Evolutionary conservation across 2,888 invertebrate species (phyloP), one percentile per base, ranked within the genome.

Genomic region (Invenusta paracnida): DNA sequence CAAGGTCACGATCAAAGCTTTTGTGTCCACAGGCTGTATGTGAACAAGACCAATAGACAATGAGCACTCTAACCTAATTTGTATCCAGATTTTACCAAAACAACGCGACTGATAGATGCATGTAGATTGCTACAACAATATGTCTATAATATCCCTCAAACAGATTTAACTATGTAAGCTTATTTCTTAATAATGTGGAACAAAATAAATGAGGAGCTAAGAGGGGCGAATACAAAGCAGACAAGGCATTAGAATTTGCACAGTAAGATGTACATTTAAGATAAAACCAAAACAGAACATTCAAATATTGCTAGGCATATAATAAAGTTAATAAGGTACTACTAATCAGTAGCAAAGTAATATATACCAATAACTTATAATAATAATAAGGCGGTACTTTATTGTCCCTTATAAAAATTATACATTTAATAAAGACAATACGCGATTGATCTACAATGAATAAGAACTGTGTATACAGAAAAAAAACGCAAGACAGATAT

Each of bases 271-370:
- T 23, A 23, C 25, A 25, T 2, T n/a, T 23, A 5, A 23, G 73
- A 23, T 23, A 13, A 73, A 73, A 73, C 27, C 73, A 73, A 73
- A 73, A 73, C 73, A 23, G 17, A 23, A 73, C 73, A 73, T 73
- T 73, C 73, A 73, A 73, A 73, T 23, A 73, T 73, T 73, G 73
- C 73, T 73, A 73, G 73, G 73, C 73, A 73, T 73, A 73, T 23
- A 73, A 23, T 23, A 23, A 73, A 73, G 5, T 23, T 5, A 73
- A 73, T 73, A 73, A 73, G 11, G 2, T 73, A 73, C 27, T 73
- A 25, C 73, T 73, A 73, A 23, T 73, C n/a, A 73, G 23, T 73
- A 73, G 25, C 27, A 23, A 13, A 13, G 27, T 23, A 73, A 73
- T 73, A 5, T 5, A 73, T 73, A n/a, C 11, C 73, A 73, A 23